Percentiles rank a stretch among this genome's conserved stretches.
Evolutionary conservation across 2,888 invertebrate genomes (phyloP).

Genomic region (Lathronympha strigana): DNA sequence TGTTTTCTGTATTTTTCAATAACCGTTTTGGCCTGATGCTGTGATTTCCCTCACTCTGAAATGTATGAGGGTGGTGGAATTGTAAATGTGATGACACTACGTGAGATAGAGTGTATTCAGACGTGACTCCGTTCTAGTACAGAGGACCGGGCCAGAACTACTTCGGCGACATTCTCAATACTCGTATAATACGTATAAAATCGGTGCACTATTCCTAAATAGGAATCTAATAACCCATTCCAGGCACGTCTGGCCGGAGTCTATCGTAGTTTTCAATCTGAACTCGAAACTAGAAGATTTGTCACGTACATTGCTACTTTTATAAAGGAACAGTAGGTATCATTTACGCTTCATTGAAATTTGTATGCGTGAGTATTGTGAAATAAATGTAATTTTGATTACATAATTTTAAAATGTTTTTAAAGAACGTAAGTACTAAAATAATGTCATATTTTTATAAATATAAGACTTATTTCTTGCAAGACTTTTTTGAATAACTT

Average conservation of each 20-base stretch:
- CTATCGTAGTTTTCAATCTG: constrained; percentile 83
- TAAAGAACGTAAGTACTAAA: too few relatives aligned
- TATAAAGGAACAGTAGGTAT: constrained; percentile 68
- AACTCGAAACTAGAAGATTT: constrained; percentile 80
- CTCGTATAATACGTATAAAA: constrained; percentile 68
- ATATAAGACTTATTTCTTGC: background rate
- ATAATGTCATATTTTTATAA: too few relatives aligned
- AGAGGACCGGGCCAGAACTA: constrained; percentile 47
- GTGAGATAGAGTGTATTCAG: constrained; percentile 54
- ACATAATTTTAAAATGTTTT: background rate
- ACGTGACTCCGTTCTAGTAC: constrained; percentile 62
- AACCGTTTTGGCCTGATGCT: constrained; percentile 50
- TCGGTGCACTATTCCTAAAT: constrained; percentile 71
- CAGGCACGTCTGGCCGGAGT: constrained; percentile 72
- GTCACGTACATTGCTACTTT: constrained; percentile 82
- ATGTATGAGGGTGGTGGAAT: constrained; percentile 53
- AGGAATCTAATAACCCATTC: constrained; percentile 72
- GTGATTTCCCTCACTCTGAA: constrained; percentile 52
- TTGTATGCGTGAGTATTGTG: constrained; percentile 28
- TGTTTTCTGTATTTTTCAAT: constrained; percentile 20
- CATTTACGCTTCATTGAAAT: constrained; percentile 73
- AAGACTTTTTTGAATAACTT: background rate
- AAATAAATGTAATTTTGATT: background rate
- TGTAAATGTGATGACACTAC: constrained; percentile 53
- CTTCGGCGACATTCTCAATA: constrained; percentile 60